Evolutionary conservation across 2,797 vertebrate species (phyloP).

Genomic region (Synanceia verrucosa): DNA sequence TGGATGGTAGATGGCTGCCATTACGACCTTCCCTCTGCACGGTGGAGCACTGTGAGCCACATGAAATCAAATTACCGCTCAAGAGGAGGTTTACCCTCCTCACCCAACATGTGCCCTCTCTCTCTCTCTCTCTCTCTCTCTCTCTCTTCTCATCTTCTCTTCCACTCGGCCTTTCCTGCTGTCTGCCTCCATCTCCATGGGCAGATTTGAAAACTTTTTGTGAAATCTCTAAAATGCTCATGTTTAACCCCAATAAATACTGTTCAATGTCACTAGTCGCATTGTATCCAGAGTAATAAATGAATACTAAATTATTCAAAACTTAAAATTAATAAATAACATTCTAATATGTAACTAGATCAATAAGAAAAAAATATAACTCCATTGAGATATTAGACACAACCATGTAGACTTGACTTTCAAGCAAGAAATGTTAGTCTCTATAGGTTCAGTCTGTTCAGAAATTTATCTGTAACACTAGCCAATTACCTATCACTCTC

Average conservation of each 20-base stretch:
- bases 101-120: conserved; percentile 12
- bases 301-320: not conserved
- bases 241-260: not conserved
- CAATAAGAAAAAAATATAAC: not conserved
- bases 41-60: conserved; percentile 64
- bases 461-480: not conserved
- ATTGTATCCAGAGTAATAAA: not conserved
- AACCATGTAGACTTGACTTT: not conserved
- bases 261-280: not conserved
- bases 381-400: not conserved
- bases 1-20: conserved; percentile 72
- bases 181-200: not conserved
- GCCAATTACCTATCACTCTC: not conserved
- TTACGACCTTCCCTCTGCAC: conserved; percentile 65
- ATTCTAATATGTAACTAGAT: not conserved
- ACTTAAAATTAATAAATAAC: not conserved
- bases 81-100: conserved; percentile 58
- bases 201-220: not conserved
- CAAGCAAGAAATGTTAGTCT: not conserved
- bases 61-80: conserved; percentile 78
- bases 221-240: not conserved
- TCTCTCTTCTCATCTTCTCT: conserved; percentile 2
- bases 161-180: conserved; percentile 10
- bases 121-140: conserved; percentile 11
- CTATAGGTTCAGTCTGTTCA: not conserved